phyloP scores from a whole-genome alignment of 1,140 invertebrate species.

The Cylas formicarius region DNA sequence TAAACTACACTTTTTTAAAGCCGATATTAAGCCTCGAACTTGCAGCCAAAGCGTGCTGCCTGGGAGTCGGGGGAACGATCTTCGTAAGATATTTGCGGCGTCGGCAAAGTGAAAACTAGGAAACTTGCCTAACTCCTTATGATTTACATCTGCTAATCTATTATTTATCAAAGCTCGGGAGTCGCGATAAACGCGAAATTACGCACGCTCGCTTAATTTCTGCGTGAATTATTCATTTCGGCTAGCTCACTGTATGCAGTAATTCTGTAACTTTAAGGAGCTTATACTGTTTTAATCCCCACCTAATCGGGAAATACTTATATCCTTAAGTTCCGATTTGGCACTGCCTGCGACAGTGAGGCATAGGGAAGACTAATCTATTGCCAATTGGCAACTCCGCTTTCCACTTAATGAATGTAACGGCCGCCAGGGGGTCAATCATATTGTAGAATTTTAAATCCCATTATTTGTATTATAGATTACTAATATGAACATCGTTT shows the following conservation, averaged over 20 bases:
- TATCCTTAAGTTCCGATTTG: slow-evolving; percentile 21
- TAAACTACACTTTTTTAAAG: too few species aligned
- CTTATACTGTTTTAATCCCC: slow-evolving; percentile 12
- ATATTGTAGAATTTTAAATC: too few species aligned
- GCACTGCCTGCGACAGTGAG: slow-evolving; percentile 14
- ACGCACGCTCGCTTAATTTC: slow-evolving; percentile 26
- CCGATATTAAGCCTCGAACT: too few species aligned
- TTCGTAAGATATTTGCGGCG: too few species aligned
- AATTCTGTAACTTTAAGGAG: neutral
- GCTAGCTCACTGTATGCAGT: slow-evolving; percentile 8
- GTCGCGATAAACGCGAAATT: slow-evolving; percentile 25
- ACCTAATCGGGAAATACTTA: slow-evolving; percentile 19
- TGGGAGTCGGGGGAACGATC: too few species aligned
- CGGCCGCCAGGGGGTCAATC: too few species aligned
- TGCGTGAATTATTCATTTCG: slow-evolving; percentile 25
- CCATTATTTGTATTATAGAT: too few species aligned
- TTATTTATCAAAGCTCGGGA: slow-evolving; percentile 28
- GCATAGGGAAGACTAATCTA: slow-evolving; percentile 8
- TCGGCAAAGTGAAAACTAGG: too few species aligned
- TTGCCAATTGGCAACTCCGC: slow-evolving; percentile 1
- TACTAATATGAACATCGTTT: too few species aligned
- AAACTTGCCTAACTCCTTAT: slow-evolving; percentile 23
- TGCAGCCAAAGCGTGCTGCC: too few species aligned
- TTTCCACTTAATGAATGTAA: neutral
- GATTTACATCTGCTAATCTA: slow-evolving; percentile 26